These are phyloP conservation scores for Lasiurus borealis DNA, from an alignment of 2,113 vertebrate genomes.

Conservation along the genomic window DNA sequence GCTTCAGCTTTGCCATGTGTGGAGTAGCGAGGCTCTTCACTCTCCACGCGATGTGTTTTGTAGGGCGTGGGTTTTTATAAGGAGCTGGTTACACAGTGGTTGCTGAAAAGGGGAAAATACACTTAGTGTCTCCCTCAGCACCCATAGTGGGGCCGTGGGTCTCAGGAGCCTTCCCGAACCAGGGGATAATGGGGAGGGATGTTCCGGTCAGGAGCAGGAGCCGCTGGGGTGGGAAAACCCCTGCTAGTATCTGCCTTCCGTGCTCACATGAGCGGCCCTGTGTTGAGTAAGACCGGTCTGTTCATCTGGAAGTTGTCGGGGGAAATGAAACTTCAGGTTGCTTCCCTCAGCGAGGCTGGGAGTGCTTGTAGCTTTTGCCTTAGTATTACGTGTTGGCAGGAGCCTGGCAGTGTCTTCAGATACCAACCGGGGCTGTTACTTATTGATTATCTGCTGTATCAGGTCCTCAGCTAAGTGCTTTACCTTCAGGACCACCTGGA, in stretches of 20 bases:
- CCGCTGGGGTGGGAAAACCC: background rate
- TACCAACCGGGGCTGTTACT: background rate
- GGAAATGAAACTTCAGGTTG: conserved; percentile 20
- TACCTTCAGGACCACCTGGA: fast-evolving
- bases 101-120: background rate
- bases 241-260: background rate
- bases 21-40: background rate
- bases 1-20: background rate
- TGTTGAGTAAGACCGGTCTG: conserved; percentile 23
- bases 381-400: conserved; percentile 39
- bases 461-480: background rate
- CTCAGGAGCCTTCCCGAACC: background rate
- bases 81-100: background rate
- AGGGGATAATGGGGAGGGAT: fast-evolving
- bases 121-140: background rate
- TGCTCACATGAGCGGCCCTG: background rate
- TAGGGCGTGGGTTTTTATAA: background rate
- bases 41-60: background rate
- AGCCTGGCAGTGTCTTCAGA: background rate
- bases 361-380: conserved; percentile 57
- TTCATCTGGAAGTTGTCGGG: conserved; percentile 26
- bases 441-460: fast-evolving
- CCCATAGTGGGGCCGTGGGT: background rate
- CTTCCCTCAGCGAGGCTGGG: background rate
- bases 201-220: background rate